phyloP scores from a whole-genome alignment of 2,113 vertebrate genomes.

The Turnix velox region DNA sequence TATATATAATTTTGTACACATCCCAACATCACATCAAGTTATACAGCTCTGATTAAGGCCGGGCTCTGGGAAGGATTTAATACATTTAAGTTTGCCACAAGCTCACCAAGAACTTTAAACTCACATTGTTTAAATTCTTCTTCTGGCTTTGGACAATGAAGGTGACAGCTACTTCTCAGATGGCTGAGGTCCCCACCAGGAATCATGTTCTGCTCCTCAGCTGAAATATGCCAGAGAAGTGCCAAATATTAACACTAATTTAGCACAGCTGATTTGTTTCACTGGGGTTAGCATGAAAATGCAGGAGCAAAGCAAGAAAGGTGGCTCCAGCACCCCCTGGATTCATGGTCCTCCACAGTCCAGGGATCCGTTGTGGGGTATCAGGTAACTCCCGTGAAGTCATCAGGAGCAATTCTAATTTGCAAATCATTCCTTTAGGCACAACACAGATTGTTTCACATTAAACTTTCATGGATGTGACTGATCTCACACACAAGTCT shows the following conservation, averaged over 20 bases:
- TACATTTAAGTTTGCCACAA: not conserved
- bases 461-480: not conserved
- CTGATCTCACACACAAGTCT: not conserved
- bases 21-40: not conserved
- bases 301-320: not conserved
- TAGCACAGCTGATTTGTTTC: not conserved
- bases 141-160: not conserved
- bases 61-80: not conserved
- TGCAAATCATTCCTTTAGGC: not conserved
- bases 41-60: not conserved
- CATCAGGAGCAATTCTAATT: not conserved
- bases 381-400: not conserved
- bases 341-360: not conserved
- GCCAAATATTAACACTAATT: not conserved
- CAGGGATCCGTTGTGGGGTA: not conserved
- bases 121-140: not conserved
- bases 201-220: not conserved
- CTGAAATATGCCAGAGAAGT: not conserved
- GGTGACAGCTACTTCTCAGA: not conserved
- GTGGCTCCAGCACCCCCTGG: not conserved
- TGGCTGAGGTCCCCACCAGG: not conserved
- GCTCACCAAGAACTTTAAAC: not conserved
- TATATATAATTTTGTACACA: accelerated
- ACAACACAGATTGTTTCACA: not conserved
- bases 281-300: not conserved